Conservation (phyloP, 2,113 vertebrate genomes). For the Pangasianodon gigas region DNA sequence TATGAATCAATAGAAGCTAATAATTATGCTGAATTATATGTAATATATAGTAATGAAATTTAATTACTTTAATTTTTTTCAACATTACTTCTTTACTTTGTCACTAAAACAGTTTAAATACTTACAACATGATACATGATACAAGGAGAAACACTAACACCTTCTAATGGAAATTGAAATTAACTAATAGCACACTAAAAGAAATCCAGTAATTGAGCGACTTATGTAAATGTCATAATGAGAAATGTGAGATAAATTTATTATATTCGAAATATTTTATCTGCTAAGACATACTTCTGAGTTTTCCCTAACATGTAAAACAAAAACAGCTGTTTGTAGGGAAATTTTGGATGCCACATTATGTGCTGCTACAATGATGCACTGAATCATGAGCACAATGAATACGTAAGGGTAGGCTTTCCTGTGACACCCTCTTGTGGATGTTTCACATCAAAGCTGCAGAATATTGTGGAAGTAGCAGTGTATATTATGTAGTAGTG, state of each 20-base stretch:
- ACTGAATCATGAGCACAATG: neutral
- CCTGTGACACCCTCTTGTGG: constrained; percentile 12
- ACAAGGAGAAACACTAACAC: neutral
- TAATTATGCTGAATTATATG: neutral
- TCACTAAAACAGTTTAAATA: neutral
- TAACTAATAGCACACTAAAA: neutral
- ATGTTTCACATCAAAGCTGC: neutral
- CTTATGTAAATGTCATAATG: neutral
- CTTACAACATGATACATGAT: neutral
- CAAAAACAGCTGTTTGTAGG: neutral
- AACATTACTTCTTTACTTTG: neutral
- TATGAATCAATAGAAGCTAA: neutral
- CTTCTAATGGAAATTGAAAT: neutral
- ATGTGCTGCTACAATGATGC: neutral
- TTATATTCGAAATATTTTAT: neutral
- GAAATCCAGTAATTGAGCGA: neutral
- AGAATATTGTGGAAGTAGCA: neutral
- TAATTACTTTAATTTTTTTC: neutral
- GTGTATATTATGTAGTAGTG: neutral
- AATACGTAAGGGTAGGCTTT: neutral
- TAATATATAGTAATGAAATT: neutral
- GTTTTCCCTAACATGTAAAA: neutral
- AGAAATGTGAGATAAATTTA: neutral
- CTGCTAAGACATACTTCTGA: neutral
- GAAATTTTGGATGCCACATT: neutral